Percentiles rank a stretch among this genome's conserved stretches.
Evolutionary conservation across 2,888 invertebrate species (phyloP).

Genomic region (Apodemia mormo): DNA sequence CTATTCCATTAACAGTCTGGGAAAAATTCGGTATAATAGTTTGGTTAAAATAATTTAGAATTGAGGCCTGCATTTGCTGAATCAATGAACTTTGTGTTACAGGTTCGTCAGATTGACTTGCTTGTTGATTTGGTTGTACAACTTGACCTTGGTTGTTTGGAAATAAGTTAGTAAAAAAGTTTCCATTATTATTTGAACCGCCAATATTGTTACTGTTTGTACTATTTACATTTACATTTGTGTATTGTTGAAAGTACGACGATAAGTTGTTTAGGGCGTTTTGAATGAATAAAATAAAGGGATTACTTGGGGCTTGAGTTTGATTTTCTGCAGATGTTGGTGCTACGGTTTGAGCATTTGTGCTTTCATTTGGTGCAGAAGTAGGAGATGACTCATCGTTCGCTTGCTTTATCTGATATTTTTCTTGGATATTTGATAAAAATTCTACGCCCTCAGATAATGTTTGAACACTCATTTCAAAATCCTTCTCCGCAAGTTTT

Average conservation of each 20-base stretch:
- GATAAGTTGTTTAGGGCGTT: too few relatives aligned
- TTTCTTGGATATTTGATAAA: conserved; percentile 50
- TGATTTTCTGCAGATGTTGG: not conserved
- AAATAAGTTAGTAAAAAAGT: too few relatives aligned
- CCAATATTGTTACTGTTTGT: not conserved
- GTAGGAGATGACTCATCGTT: conserved; percentile 27
- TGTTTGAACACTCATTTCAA: conserved; percentile 53
- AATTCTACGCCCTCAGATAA: conserved; percentile 55
- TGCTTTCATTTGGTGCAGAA: not conserved
- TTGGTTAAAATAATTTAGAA: not conserved
- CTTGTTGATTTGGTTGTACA: not conserved
- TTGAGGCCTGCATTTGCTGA: not conserved
- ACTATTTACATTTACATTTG: not conserved
- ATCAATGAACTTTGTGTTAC: not conserved
- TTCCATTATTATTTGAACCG: not conserved
- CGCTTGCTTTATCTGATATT: conserved; percentile 40
- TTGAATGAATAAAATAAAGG: too few relatives aligned
- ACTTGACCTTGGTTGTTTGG: too few relatives aligned
- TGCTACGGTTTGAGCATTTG: not conserved
- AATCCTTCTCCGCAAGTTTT: conserved; percentile 53
- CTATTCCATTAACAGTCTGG: not conserved
- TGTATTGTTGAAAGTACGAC: too few relatives aligned
- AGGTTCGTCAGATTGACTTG: conserved; percentile 3
- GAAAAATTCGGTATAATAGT: not conserved
- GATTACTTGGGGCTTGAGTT: not conserved